Evolutionary conservation across 1,140 invertebrate species (phyloP).

Genomic region (Philaenus spumarius): DNA sequence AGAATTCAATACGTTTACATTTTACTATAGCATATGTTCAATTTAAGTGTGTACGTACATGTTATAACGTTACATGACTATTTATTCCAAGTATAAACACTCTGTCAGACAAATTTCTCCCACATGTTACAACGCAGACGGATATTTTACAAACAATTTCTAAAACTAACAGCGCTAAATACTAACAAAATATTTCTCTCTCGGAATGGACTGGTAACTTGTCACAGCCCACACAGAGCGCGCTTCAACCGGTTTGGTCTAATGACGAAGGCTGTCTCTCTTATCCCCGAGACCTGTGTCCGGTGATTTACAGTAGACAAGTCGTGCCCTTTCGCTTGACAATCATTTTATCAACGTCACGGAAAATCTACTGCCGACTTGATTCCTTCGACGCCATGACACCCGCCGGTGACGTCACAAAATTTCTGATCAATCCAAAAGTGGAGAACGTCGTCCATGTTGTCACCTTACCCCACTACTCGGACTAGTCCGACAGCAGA

Average conservation of each 20-base stretch:
- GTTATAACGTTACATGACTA: too few relatives aligned
- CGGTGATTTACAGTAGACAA: constrained; percentile 20
- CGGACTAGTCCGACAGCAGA: neutral
- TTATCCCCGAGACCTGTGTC: constrained; percentile 1
- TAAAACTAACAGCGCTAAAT: too few relatives aligned
- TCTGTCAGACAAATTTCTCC: too few relatives aligned
- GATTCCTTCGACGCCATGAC: constrained; percentile 9
- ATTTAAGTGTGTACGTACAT: too few relatives aligned
- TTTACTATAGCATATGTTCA: too few relatives aligned
- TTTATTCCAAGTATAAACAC: too few relatives aligned
- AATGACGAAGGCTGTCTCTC: constrained; percentile 14
- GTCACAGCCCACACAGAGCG: constrained; percentile 21
- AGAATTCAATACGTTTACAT: too few relatives aligned
- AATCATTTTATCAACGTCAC: constrained; percentile 17
- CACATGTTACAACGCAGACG: neutral
- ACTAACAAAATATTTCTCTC: too few relatives aligned
- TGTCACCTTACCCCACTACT: too few relatives aligned
- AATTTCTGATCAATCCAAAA: too few relatives aligned
- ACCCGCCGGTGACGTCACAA: constrained; percentile 4
- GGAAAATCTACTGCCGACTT: neutral
- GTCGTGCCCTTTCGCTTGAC: neutral
- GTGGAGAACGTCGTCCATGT: too few relatives aligned
- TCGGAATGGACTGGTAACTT: neutral
- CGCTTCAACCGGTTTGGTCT: constrained; percentile 7
- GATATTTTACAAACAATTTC: too few relatives aligned